Base-by-base conservation (phyloP, 2,797 vertebrate genomes). In the Urophycis tenuis region DNA sequence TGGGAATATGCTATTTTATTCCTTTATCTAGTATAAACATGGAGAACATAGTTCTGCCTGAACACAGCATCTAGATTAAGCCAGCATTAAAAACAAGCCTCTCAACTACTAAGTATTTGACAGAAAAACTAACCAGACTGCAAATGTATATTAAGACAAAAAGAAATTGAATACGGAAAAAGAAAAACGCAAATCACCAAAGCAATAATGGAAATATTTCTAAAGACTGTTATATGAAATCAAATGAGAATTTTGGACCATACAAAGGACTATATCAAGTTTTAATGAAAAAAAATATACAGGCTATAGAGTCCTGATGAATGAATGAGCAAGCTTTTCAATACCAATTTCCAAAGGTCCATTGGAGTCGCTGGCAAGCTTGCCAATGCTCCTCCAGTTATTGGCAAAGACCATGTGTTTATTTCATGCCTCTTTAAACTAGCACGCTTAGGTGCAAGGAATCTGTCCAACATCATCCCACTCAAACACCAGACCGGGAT, bases 381-480 rank as follows among this genome's bases (percentile, higher is more conserved):
- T 80, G 76, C 80, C 86, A 81, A 83, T 82, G 82, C 81, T 75
- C 83, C 82, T 76, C 85, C 84, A 89, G 81, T 89, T 90, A 87
- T 84, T 91, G 89, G 90, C 88, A 87, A 80, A 79, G 82, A 82
- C 76, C 78, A 85, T 76, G 90, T 88, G 85, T 92, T 92, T 93
- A 92, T 93, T 93, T 92, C 91, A 92, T 92, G 92, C 88, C 89
- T 93, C 89, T 93, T 92, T 93, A 91, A 93, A 93, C 90, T 82
- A 75, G 83, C 82, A 87, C 87, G 88, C 89, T 88, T 85, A 87
- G 89, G 87, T 85, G 88, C 86, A 71, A 81, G 85, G 84, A 90
- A 91, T 89, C 87, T 86, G 88, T 92, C 91, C 92, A 88, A 92
- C 91, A 92, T 90, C 86, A 93, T 92, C 88, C 89, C 90, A 88